Conservation (phyloP, 2,797 vertebrate species). For the Gorsachius magnificus region DNA sequence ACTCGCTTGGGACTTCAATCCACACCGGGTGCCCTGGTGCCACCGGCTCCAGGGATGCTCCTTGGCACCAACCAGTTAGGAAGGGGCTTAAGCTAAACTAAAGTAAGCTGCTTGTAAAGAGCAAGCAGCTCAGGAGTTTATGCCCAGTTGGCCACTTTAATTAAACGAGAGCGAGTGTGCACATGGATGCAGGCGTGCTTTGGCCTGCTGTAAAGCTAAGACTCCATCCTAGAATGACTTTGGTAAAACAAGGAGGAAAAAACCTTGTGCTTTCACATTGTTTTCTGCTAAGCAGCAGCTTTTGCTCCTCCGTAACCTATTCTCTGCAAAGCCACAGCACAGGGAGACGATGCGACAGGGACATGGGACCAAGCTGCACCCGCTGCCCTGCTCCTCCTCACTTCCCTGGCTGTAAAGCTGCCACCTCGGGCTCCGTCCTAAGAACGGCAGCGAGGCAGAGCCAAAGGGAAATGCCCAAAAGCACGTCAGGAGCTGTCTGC, state of each 20-base stretch:
- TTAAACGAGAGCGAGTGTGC: background rate
- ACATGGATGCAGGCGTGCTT: background rate
- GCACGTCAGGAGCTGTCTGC: background rate
- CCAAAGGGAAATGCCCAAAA: background rate
- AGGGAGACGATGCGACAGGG: rapidly evolving
- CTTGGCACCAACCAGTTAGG: background rate
- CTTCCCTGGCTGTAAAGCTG: background rate
- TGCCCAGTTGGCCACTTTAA: background rate
- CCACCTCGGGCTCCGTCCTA: background rate
- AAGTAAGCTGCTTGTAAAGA: background rate
- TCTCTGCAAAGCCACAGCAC: background rate
- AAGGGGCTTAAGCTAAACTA: background rate
- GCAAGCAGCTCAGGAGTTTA: background rate
- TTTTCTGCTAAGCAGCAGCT: background rate
- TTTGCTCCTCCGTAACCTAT: background rate
- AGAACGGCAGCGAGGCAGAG: background rate
- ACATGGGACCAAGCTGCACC: rapidly evolving
- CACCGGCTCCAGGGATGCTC: background rate
- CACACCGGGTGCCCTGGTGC: background rate
- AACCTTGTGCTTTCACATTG: background rate
- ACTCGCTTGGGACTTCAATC: background rate
- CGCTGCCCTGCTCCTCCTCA: background rate
- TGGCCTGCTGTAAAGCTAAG: background rate
- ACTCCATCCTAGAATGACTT: background rate
- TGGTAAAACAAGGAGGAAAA: background rate